Conservation (phyloP, 2,113 vertebrate genomes). For the Rhinogobius similis region DNA sequence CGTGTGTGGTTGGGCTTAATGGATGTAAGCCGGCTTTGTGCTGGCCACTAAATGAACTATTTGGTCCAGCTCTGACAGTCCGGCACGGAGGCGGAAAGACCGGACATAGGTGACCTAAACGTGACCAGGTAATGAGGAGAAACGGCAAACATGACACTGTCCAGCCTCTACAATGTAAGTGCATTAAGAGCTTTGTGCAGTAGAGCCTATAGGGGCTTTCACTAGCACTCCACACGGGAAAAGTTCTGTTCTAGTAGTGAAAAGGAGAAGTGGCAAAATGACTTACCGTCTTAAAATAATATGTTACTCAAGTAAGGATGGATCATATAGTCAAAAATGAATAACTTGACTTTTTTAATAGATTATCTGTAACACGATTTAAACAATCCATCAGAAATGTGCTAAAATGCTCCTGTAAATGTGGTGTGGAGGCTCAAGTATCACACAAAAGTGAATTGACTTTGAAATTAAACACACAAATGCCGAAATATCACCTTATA, state of each 20-base stretch:
- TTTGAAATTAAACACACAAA: too few relatives aligned
- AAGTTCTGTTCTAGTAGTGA: background rate
- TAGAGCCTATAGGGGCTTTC: too few relatives aligned
- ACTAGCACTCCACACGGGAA: background rate
- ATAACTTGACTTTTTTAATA: too few relatives aligned
- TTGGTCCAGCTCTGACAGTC: constrained; percentile 47
- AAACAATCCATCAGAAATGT: too few relatives aligned
- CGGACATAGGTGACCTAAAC: constrained; percentile 14
- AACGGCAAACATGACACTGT: background rate
- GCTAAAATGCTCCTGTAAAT: too few relatives aligned
- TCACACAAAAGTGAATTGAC: too few relatives aligned
- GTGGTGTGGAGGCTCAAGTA: too few relatives aligned
- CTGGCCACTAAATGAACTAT: constrained; percentile 57
- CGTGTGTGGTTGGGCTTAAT: constrained; percentile 55
- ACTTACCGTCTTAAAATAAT: background rate
- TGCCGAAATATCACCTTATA: too few relatives aligned
- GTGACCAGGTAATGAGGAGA: constrained; percentile 23
- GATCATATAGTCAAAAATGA: too few relatives aligned
- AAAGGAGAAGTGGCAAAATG: background rate
- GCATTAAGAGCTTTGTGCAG: background rate
- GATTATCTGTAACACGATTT: too few relatives aligned
- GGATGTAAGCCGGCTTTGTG: constrained; percentile 68
- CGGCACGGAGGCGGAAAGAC: constrained; percentile 24
- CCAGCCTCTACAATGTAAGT: background rate
- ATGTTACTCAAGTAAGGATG: background rate